Evolutionary conservation across 2,797 vertebrate genomes (phyloP).

Genomic region (Paramormyrops hopkinsi): DNA sequence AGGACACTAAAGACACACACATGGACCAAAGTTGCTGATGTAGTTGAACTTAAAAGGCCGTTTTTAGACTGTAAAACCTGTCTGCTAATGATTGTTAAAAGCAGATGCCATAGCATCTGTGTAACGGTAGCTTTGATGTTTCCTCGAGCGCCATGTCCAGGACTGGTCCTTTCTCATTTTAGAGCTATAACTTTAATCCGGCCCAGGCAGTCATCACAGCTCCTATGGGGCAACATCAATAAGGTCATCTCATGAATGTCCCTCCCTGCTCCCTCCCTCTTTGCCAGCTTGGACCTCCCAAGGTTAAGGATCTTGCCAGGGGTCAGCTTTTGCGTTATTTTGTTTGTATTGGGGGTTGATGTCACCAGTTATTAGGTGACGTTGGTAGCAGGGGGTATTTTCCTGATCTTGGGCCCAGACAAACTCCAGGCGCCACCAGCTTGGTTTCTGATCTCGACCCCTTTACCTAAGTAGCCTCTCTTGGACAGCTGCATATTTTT

Average conservation of each 20-base stretch:
- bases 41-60: not conserved
- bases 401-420: not conserved
- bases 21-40: not conserved
- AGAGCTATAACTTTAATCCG: not conserved
- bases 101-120: not conserved
- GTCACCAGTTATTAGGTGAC: not conserved
- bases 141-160: not conserved
- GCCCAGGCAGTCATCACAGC: not conserved
- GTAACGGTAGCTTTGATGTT: not conserved
- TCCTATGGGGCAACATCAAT: not conserved
- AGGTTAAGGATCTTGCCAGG: not conserved
- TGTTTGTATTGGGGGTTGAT: not conserved
- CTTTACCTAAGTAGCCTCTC: not conserved
- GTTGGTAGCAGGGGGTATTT: not conserved
- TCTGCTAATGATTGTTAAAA: not conserved
- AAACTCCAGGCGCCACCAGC: not conserved
- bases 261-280: not conserved
- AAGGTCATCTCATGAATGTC: not conserved
- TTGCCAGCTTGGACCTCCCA: not conserved
- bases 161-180: not conserved
- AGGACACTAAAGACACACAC: not conserved
- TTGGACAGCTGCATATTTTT: not conserved
- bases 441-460: not conserved
- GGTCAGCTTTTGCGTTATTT: not conserved
- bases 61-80: not conserved